These are phyloP conservation scores for Euplexia lucipara DNA, from an alignment of 2,888 invertebrate species.

Conservation along the genomic window DNA sequence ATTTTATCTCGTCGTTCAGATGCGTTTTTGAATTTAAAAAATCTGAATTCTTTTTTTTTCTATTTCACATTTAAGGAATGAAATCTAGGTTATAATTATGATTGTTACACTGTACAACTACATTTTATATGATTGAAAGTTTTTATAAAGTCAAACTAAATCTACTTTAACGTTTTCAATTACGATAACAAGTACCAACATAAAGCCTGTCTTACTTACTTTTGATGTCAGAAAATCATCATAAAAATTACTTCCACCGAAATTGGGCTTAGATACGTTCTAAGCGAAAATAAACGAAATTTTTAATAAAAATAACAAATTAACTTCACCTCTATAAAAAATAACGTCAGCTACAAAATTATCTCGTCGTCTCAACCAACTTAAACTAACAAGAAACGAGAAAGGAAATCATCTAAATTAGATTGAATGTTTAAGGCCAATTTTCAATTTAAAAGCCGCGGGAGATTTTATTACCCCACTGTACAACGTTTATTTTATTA, in stretches of 20 bases:
- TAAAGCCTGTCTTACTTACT: not conserved
- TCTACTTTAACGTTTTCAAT: not conserved
- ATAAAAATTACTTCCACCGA: conserved; percentile 35
- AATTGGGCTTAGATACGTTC: conserved; percentile 23
- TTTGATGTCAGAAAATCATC: conserved; percentile 40
- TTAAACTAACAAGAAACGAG: conserved; percentile 50
- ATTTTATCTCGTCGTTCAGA: not conserved
- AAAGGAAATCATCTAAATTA: conserved; percentile 55
- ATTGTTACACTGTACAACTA: not conserved
- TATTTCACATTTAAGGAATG: too few species aligned
- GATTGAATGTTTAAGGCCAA: conserved; percentile 54
- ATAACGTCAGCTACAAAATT: conserved; percentile 55
- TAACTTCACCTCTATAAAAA: conserved; percentile 49
- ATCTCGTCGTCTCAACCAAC: conserved; percentile 49
- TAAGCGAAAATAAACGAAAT: conserved; percentile 38
- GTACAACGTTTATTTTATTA: conserved; percentile 54
- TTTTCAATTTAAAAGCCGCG: conserved; percentile 59
- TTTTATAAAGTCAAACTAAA: not conserved
- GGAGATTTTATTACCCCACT: conserved; percentile 53
- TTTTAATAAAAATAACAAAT: conserved; percentile 55
- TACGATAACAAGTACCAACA: conserved; percentile 1
- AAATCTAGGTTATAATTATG: not conserved
- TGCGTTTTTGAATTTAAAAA: not conserved
- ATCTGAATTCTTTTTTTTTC: too few species aligned
- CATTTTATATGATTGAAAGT: too few species aligned